Evolutionary conservation across 2,113 vertebrate genomes (phyloP), one percentile per base, ranked within the genome.

Genomic region (Xerus inauris): DNA sequence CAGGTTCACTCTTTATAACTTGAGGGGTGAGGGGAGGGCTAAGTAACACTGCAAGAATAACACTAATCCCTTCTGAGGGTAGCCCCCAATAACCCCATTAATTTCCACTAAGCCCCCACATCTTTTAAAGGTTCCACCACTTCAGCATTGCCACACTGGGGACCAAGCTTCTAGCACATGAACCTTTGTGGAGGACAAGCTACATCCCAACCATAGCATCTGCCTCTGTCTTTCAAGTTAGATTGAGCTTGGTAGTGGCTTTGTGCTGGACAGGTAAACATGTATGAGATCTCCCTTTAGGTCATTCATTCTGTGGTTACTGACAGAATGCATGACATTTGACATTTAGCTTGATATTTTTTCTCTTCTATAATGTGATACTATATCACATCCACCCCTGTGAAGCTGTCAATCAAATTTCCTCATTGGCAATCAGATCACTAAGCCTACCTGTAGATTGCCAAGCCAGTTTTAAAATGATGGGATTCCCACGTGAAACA

Each of bases 401-500:
- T 72, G 64, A 83, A 20, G 28, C 26, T 47, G 77, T 85, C 38
- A 59, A 28, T 85, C 38, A 51, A 22, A 73, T 10, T 17, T 75
- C 45, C 20, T 93, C 47, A 51, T 4, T 57, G 40, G 69, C 19
- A 94, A 16, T 69, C 69, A 79, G 38, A 83, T 83, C 28, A 83
- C 64, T 62, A 42, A 64, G 38, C 6, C 40, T 89, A 62, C 64
- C 73, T 83, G 19, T 28, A 89, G 72, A 47, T 87, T 20, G 40
- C 75, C 81, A 92, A 92, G 65, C 38, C 17, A n/a, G 40, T 91
- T 93, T 93, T 32, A 75, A 95, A 90, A 88, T 83, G 69, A 32
- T 11, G 83, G 28, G 1, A 7, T 82, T 94, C 19, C n/a, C 62
- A 77, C 8, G 1, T 86, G 75, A 72, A 86, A 69, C 32, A 47